phyloP scores from a whole-genome alignment of 2,797 vertebrate genomes.

The Sebastes oblongus region DNA sequence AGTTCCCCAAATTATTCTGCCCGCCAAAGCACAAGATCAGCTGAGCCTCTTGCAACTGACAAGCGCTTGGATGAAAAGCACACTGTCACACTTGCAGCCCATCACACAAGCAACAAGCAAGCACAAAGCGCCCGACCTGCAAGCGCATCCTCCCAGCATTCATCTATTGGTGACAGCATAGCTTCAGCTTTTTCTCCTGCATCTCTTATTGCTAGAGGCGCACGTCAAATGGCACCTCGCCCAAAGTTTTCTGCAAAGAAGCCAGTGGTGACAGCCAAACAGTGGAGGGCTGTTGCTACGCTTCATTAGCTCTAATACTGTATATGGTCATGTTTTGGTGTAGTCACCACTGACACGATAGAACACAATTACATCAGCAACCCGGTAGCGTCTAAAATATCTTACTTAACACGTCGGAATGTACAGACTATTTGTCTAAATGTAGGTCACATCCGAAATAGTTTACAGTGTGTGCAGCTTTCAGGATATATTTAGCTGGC shows the following conservation, averaged over 20 bases:
- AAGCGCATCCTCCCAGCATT: constrained; percentile 64
- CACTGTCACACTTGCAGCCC: constrained; percentile 54
- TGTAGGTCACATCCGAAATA: constrained; percentile 12
- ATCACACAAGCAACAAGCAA: constrained; percentile 62
- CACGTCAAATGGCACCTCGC: constrained; percentile 88
- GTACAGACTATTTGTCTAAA: constrained; percentile 23
- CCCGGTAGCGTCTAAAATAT: constrained; percentile 26
- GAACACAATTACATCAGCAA: constrained; percentile 15
- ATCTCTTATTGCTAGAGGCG: constrained; percentile 76
- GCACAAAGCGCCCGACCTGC: constrained; percentile 44
- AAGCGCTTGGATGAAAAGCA: constrained; percentile 78
- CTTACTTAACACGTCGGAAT: constrained; percentile 25
- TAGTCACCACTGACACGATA: constrained; percentile 20
- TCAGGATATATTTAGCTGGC: constrained; percentile 9
- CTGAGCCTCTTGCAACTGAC: constrained; percentile 74
- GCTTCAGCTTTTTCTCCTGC: constrained; percentile 72
- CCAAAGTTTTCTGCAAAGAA: constrained; percentile 98
- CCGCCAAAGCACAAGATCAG: constrained; percentile 64
- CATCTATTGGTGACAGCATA: constrained; percentile 58
- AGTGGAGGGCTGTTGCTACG: constrained; percentile 91
- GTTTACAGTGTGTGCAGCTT: constrained; percentile 12
- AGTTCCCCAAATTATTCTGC: constrained; percentile 73
- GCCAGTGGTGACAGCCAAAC: constrained; percentile 84
- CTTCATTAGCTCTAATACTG: constrained; percentile 78
- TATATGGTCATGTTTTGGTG: constrained; percentile 39